These are phyloP conservation scores for Dicyrtomina minuta DNA, from an alignment of 2,888 invertebrate genomes.

Conservation along the genomic window DNA sequence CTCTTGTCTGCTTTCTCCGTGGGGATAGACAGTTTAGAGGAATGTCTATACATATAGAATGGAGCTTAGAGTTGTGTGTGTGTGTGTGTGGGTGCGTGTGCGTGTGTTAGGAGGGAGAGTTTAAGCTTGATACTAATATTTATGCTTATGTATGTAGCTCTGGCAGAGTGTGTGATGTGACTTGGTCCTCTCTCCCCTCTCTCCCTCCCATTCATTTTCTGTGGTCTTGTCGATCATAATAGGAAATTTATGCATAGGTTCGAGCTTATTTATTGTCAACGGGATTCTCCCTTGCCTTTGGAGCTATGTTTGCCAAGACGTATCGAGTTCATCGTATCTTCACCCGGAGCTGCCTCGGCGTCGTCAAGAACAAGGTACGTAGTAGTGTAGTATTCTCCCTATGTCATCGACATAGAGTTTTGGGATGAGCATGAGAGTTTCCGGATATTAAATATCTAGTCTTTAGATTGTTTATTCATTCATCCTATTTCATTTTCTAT, in stretches of 20 bases:
- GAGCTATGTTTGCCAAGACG: constrained; percentile 93
- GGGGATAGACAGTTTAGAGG: too few species aligned
- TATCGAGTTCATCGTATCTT: constrained; percentile 90
- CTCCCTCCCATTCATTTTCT: neutral
- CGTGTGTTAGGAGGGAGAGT: too few species aligned
- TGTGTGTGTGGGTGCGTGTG: too few species aligned
- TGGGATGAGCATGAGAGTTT: constrained; percentile 3
- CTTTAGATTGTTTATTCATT: constrained; percentile 1
- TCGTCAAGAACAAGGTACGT: constrained; percentile 77
- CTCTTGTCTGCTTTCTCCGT: too few species aligned
- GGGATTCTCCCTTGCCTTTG: constrained; percentile 87
- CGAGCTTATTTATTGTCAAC: constrained; percentile 84
- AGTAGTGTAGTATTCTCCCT: neutral
- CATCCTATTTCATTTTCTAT: neutral
- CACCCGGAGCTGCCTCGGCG: constrained; percentile 75
- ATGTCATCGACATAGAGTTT: neutral
- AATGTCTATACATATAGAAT: too few species aligned
- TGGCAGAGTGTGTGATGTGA: neutral
- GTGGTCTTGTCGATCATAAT: constrained; percentile 1
- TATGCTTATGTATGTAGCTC: neutral
- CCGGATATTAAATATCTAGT: constrained; percentile 6
- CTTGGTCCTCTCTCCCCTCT: too few species aligned
- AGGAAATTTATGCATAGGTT: constrained; percentile 62
- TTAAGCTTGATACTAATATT: neutral
- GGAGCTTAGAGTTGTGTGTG: too few species aligned